Base-by-base conservation (phyloP, 2,888 invertebrate genomes). In the Lasius fuliginosus region DNA sequence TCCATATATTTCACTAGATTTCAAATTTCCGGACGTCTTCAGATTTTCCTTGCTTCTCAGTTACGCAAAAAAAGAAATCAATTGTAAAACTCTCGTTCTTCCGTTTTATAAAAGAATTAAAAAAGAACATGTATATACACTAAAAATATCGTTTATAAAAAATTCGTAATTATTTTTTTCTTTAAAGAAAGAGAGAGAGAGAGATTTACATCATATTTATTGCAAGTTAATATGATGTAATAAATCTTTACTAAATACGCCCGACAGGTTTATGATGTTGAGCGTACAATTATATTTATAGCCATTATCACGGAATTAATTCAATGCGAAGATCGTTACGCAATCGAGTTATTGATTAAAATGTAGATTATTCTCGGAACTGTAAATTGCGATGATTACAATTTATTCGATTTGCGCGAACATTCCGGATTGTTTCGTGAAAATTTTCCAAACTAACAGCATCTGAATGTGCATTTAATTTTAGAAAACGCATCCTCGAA, bases 231-330 rank as follows among this genome's bases (percentile, higher is more conserved):
- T 67, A 40, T 2, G 40, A 30, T 67, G n/a, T 12, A 40, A 68
- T 76, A 23, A 53, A 53, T 33, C 53, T 46, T 23, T 64, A 49
- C 6, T 53, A 49, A 76, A 76, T 49, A 49, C 3, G 56, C 30
- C 27, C 40, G 12, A 77, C 8, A 56, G 40, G 15, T 67, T 77
- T 65, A 62, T 64, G 23, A 64, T 15, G 15, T 46, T 64, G 27
- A 12, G 46, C 12, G 33, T 33, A 46, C 42, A 33, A 56, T 79
- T 69, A 69, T 46, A 69, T 60, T 81, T 71, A 60, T 46, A 62
- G 71, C 36, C 27, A 81, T 81, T 81, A 81, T 81, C 12, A 33
- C 23, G 8, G 46, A 60, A 81, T 81, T 81, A 81, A 81, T 71
- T 71, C 27, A 46, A 60, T 27, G 27, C 33, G 3, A 71, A 69